phyloP scores from a whole-genome alignment of 2,113 vertebrate genomes.

The Phasianus colchicus region DNA sequence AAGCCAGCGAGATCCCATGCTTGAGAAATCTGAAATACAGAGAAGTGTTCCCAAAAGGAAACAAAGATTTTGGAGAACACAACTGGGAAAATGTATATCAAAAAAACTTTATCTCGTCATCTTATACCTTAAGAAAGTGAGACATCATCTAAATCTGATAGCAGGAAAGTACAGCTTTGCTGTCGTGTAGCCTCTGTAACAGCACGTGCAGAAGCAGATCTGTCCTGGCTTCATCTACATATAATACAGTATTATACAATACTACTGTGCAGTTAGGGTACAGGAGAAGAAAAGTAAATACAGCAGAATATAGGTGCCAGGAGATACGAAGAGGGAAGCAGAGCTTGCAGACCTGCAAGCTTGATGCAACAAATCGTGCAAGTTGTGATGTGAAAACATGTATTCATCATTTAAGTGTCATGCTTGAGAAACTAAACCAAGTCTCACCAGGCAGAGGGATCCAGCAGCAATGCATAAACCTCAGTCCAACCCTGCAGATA shows the following conservation, averaged over 20 bases:
- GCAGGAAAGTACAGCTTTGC: neutral
- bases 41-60: neutral
- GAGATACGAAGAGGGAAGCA: constrained; percentile 17
- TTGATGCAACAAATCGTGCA: constrained; percentile 34
- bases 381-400: neutral
- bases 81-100: neutral
- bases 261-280: neutral
- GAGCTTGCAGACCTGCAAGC: neutral
- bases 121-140: constrained; percentile 10
- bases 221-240: constrained; percentile 21
- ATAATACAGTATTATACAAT: neutral
- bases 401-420: constrained; percentile 6
- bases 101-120: neutral
- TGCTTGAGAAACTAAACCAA: constrained; percentile 41
- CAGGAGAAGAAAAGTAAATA: constrained; percentile 14
- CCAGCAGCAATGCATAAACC: neutral
- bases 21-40: neutral
- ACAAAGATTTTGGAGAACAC: neutral
- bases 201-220: neutral
- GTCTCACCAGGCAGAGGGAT: constrained; percentile 10
- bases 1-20: neutral
- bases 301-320: constrained; percentile 29
- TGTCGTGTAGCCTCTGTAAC: neutral
- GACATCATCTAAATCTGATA: neutral
- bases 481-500: neutral